Conservation (phyloP, 2,888 invertebrate genomes). For the Atrina japonica region DNA sequence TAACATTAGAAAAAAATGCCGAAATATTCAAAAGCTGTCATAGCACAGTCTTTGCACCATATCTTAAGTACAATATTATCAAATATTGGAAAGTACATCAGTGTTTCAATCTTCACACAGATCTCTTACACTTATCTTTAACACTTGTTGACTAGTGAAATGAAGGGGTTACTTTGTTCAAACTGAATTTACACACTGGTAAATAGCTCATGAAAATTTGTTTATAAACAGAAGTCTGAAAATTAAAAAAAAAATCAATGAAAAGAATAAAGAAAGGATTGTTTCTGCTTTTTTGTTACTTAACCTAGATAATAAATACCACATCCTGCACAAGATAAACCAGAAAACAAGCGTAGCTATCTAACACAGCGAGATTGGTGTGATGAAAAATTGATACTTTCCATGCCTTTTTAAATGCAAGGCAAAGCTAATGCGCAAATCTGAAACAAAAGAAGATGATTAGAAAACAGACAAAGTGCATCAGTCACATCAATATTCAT, state of each 20-base stretch:
- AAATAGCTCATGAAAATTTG: neutral
- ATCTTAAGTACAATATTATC: conserved; percentile 54
- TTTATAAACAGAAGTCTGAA: neutral
- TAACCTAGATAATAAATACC: no score
- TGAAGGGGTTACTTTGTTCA: no score
- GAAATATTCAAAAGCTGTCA: conserved; percentile 50
- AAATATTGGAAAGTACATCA: neutral
- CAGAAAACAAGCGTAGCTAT: no score
- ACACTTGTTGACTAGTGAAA: conserved; percentile 26
- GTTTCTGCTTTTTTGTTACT: no score
- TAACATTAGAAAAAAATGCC: conserved; percentile 8
- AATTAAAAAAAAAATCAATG: no score
- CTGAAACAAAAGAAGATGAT: conserved; percentile 42
- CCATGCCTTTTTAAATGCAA: conserved; percentile 32
- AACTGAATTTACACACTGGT: neutral
- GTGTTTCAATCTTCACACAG: neutral
- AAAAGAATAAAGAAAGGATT: no score
- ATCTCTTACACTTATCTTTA: no score
- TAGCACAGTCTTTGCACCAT: conserved; percentile 53
- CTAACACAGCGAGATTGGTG: no score
- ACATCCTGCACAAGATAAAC: no score
- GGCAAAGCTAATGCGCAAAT: conserved; percentile 37
- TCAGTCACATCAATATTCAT: conserved; percentile 6
- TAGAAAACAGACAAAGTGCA: conserved; percentile 33
- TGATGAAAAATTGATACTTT: conserved; percentile 10